Evolutionary conservation across 2,888 invertebrate genomes (phyloP), one percentile per base, ranked within the genome.

Genomic region (Parascotia fuliginaria): DNA sequence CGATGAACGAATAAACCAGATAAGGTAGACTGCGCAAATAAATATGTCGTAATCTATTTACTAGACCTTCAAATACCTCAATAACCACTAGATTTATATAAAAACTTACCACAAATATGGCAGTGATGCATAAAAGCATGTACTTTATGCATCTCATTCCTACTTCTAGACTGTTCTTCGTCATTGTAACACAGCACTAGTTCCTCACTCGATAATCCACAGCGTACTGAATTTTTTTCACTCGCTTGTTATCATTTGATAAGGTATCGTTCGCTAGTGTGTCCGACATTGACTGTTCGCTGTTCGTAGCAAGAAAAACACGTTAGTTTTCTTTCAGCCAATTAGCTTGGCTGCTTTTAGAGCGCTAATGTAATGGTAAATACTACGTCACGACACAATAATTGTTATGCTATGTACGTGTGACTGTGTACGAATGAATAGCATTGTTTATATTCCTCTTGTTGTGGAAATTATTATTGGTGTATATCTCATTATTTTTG

Each of bases 101-200:
- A 52, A 55, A 71, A 94, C 96, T 95, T 81, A 96, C 96, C 89
- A 95, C 95, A 85, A 96, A 96, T 80, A 96, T 94, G 16, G 95
- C 93, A 78, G 96, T 96, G 68, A 96, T 95, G 65, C 95, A 92
- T 71, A 96, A 93, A 60, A 96, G 89, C 89, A 96, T 93, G 75
- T 96, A 96, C 83, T 96, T 96, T 50, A 96, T 95, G 75, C 95
- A 93, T 79, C 91, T 94, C 95, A 96, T 95, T 67, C 96, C 95
- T 16, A 94, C 89, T 79, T 95, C 94, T 50, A 93, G 74, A 65
- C 77, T 83, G 42, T 67, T 80, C 43, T 75, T 67, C 69, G 83
- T 70, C 92, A 91, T 92, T 75, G 75, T 86, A 44, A 65, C 42
- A 51, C 47, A 51, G 42, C 46, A 19, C 33, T 19, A 27, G 42